A percentile compares a stretch with the other conserved stretches of the same genome.
phyloP scores from a whole-genome alignment of 2,797 vertebrate species.

The Anas georgica region DNA sequence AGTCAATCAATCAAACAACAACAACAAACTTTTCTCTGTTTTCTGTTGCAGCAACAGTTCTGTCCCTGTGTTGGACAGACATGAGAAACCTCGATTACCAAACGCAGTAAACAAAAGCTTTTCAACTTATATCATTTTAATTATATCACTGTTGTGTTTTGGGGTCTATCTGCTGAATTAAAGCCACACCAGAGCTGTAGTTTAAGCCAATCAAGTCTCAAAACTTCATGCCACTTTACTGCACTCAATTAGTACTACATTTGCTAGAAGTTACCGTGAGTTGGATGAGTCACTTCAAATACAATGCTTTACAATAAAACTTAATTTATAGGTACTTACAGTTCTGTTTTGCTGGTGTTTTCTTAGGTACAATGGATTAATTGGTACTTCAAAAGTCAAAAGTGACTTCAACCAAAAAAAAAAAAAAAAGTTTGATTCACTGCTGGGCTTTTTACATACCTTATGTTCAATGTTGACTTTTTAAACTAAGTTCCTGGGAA shows the following conservation, averaged over 20 bases:
- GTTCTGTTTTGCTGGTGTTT: constrained; percentile 23
- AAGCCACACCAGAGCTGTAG: neutral
- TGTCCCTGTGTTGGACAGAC: neutral
- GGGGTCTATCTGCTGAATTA: neutral
- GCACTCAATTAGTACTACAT: constrained; percentile 30
- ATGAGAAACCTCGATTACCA: neutral
- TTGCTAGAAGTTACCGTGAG: neutral
- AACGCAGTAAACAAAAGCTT: neutral
- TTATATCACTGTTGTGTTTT: neutral
- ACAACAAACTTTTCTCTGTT: neutral
- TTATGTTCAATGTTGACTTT: constrained; percentile 30
- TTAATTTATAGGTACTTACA: constrained; percentile 33
- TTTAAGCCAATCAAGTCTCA: constrained; percentile 28
- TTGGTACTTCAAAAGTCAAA: constrained; percentile 26
- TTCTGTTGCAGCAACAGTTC: neutral
- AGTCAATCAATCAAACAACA: no score
- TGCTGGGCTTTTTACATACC: constrained; percentile 22
- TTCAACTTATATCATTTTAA: neutral
- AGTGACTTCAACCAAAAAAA: neutral
- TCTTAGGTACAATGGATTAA: constrained; percentile 28
- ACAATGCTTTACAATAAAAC: constrained; percentile 19
- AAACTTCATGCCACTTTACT: constrained; percentile 29
- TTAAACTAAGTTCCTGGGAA: constrained; percentile 49
- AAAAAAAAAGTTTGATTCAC: neutral
- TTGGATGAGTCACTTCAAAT: constrained; percentile 51